Conservation (phyloP, 2,797 vertebrate species). For the Columba guinea region DNA sequence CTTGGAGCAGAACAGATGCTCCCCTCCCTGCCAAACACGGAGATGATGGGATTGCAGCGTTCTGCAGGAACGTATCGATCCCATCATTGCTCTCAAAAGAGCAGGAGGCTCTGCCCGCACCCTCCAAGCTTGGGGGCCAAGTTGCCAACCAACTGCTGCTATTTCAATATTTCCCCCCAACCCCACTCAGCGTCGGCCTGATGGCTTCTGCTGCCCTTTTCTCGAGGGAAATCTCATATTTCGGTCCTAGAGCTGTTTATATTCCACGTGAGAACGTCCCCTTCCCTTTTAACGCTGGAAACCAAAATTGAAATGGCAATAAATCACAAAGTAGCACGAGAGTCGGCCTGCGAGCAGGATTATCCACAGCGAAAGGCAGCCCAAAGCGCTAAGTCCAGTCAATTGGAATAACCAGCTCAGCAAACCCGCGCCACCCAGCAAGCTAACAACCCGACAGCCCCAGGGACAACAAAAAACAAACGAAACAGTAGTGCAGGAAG, state of each 20-base stretch:
- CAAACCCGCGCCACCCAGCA: not conserved
- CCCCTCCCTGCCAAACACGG: not conserved
- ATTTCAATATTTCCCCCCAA: not conserved
- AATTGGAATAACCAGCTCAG: not conserved
- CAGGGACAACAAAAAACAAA: not conserved
- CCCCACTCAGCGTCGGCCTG: not conserved
- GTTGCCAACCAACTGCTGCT: not conserved
- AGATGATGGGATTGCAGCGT: not conserved
- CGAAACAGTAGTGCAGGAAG: slow-evolving; percentile 1
- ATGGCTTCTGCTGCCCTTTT: not conserved
- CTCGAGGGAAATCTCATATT: not conserved
- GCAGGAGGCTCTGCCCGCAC: not conserved
- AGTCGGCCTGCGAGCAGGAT: not conserved
- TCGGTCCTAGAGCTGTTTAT: not conserved
- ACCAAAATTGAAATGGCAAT: not conserved
- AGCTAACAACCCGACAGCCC: not conserved
- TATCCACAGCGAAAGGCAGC: not conserved
- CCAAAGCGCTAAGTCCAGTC: not conserved
- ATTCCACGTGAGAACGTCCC: not conserved
- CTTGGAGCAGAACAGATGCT: not conserved
- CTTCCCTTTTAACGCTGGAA: not conserved
- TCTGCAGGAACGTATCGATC: not conserved
- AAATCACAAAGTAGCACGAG: not conserved
- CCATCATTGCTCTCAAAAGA: not conserved
- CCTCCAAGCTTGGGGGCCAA: not conserved